Base-by-base conservation (phyloP, 2,888 invertebrate species). In the Troides oblongomaculatus region DNA sequence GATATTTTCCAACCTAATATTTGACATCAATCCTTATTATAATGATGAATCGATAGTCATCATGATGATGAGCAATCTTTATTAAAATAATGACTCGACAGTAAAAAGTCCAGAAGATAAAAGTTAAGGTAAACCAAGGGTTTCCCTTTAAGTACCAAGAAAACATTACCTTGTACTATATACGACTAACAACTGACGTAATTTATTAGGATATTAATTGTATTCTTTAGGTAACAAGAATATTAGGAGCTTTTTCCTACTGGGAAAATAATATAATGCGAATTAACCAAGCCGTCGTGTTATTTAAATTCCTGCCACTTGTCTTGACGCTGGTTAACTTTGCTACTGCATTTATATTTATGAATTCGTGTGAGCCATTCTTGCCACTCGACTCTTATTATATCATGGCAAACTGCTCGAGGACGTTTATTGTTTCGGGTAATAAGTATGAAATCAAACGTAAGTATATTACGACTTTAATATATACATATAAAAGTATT, bases 241-340 rank as follows among this genome's bases (percentile, higher is more conserved):
- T 91, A 77, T 84, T 82, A 21, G 85, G 87, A 12, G 84, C 91
- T 46, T 89, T 90, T 74, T 78, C 84, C 4, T 89, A 87, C 75
- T 90, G 86, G 86, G 90, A 90, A 72, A 78, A 83, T 46, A 83
- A 92, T 71, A 90, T 92, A 78, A 88, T 92, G 87, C 79, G 81
- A 62, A 81, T 86, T 62, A 91, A 85, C 74, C 83, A 87, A 60
- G 81, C 83, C 1, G 83, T 89, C 4, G 84, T 87, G 1, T 77
- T 92, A 17, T 65, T 90, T 18, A 91, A 91, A 80, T 91, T 86
- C 71, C 75, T 92, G 18, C 92, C 92, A 1, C 75, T 89, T 62
- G 88, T 88, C 0, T 25, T 90, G 21, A 85, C 89, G 0, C 74
- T 90, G 23, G 86, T 89, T 14, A 92, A 92, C 76, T 78, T 87